Percentiles rank a stretch among this genome's conserved stretches.
phyloP scores from a whole-genome alignment of 2,113 vertebrate genomes.

The Baryphthengus martii region DNA sequence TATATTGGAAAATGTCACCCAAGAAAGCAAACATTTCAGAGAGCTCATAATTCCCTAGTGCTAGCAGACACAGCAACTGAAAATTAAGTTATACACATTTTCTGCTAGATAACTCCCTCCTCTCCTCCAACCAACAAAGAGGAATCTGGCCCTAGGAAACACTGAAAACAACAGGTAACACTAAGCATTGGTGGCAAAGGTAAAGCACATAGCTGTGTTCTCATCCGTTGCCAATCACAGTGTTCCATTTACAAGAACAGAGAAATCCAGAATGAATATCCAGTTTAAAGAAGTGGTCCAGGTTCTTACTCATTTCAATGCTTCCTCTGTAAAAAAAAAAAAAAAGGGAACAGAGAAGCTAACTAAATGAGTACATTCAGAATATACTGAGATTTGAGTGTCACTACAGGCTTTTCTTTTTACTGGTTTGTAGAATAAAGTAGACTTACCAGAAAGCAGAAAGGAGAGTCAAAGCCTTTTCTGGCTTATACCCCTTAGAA shows the following conservation, averaged over 20 bases:
- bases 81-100: neutral
- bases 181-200: neutral
- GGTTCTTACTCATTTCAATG: neutral
- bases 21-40: constrained; percentile 23
- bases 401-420: neutral
- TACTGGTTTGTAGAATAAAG: neutral
- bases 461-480: neutral
- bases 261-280: neutral
- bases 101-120: neutral
- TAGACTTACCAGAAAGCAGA: neutral
- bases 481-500: neutral
- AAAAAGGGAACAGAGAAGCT: neutral
- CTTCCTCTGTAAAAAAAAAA: neutral
- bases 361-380: neutral
- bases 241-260: neutral
- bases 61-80: neutral
- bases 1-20: neutral
- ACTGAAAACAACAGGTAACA: neutral
- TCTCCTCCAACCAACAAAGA: neutral
- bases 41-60: neutral
- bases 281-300: neutral
- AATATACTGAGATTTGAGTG: neutral
- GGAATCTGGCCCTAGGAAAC: neutral
- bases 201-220: neutral
- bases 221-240: neutral